phyloP scores from a whole-genome alignment of 2,113 vertebrate species.

The Lynx canadensis region DNA sequence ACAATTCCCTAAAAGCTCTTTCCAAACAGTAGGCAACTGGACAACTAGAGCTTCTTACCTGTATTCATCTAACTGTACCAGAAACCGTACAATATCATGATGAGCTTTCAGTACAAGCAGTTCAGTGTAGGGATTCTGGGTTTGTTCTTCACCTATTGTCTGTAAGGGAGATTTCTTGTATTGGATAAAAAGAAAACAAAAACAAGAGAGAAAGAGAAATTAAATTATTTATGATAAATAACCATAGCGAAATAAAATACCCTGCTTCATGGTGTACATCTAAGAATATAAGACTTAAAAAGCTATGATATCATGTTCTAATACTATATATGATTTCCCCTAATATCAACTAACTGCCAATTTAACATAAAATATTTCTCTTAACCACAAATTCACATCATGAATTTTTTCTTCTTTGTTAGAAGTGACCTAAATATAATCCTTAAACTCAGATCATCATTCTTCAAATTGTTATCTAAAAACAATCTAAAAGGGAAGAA shows the following conservation, averaged over 20 bases:
- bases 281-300: constrained; percentile 34
- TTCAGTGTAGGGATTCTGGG: constrained; percentile 96
- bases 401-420: background rate
- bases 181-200: background rate
- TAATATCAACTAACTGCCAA: background rate
- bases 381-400: background rate
- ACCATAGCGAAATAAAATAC: background rate
- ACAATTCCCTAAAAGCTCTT: constrained; percentile 30
- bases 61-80: constrained; percentile 95
- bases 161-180: constrained; percentile 92
- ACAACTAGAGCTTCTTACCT: constrained; percentile 88
- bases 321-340: background rate
- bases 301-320: background rate
- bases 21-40: background rate
- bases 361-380: constrained; percentile 45
- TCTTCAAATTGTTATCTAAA: background rate
- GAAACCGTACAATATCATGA: constrained; percentile 97
- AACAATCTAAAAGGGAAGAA: background rate
- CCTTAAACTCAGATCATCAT: background rate
- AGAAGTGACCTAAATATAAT: background rate
- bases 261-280: background rate
- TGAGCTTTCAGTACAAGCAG: constrained; percentile 96
- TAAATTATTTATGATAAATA: constrained; percentile 44
- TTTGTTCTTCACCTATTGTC: constrained; percentile 96
- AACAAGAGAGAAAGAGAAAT: background rate